Conservation (phyloP, 64 coral and sea anemone species). For the Actinia equina region DNA sequence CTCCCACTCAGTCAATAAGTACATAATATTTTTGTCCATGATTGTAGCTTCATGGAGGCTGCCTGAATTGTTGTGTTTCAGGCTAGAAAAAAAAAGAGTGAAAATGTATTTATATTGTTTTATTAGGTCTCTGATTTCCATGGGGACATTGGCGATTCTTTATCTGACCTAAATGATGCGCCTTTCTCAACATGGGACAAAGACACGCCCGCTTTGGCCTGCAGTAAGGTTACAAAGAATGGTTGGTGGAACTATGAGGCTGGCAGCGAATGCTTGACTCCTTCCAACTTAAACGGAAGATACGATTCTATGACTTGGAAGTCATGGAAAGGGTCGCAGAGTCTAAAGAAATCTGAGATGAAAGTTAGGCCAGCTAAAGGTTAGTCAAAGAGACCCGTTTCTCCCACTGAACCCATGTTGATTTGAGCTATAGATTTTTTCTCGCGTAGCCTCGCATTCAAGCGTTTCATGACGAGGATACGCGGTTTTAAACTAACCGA, state of each 20-base stretch:
- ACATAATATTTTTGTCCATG: no score
- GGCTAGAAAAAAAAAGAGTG: no score
- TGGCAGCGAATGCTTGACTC: background rate
- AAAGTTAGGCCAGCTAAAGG: background rate
- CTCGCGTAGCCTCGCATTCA: no score
- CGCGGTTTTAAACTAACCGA: no score
- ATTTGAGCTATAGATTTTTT: no score
- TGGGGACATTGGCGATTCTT: background rate
- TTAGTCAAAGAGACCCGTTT: background rate
- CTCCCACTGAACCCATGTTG: no score
- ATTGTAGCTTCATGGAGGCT: no score
- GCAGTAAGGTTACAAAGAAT: background rate
- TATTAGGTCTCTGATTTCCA: background rate
- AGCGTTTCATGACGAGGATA: no score
- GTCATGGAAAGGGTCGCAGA: background rate
- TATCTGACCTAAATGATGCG: background rate
- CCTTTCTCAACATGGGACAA: slow-evolving; percentile 18
- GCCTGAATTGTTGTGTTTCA: no score
- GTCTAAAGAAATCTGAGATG: background rate
- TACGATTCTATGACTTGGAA: slow-evolving; percentile 11
- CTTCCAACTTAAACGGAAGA: background rate
- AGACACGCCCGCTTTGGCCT: background rate
- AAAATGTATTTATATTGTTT: background rate
- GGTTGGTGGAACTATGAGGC: background rate
- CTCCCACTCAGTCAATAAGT: no score